Percentiles rank a stretch among this genome's conserved stretches.
Conservation (phyloP, 2,797 vertebrate species). For the Diglossa cyanea region DNA sequence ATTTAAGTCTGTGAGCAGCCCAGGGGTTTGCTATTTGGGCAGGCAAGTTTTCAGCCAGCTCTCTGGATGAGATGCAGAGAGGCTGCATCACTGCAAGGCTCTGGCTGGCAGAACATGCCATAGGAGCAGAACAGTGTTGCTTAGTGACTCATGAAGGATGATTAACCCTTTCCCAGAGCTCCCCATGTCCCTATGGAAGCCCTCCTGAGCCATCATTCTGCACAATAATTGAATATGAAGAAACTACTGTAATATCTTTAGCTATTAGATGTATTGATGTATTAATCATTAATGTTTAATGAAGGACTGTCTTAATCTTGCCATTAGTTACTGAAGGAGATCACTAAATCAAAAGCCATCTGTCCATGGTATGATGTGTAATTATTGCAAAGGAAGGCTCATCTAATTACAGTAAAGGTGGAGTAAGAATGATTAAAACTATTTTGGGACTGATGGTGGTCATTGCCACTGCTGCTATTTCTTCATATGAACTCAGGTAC, state of each 20-base stretch:
- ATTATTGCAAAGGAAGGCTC: neutral
- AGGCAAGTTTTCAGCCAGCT: neutral
- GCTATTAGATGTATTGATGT: neutral
- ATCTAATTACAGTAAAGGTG: neutral
- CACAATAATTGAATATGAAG: neutral
- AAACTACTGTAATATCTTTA: neutral
- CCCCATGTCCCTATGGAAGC: neutral
- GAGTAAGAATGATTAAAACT: neutral
- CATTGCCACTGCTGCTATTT: neutral
- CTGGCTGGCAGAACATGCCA: neutral
- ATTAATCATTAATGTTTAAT: neutral
- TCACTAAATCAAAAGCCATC: neutral
- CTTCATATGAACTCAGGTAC: neutral
- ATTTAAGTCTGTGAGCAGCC: neutral
- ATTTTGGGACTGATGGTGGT: neutral
- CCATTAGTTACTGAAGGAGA: neutral
- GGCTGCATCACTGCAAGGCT: neutral
- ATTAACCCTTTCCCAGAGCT: constrained; percentile 27
- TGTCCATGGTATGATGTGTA: neutral
- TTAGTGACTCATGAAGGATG: neutral
- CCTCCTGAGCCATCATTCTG: neutral
- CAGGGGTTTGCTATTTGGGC: neutral
- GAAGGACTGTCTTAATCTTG: neutral
- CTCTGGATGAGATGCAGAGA: neutral
- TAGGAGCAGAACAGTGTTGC: constrained; percentile 16